Evolutionary conservation across 2,888 invertebrate genomes (phyloP).

Genomic region (Euspilapteryx auroguttella): DNA sequence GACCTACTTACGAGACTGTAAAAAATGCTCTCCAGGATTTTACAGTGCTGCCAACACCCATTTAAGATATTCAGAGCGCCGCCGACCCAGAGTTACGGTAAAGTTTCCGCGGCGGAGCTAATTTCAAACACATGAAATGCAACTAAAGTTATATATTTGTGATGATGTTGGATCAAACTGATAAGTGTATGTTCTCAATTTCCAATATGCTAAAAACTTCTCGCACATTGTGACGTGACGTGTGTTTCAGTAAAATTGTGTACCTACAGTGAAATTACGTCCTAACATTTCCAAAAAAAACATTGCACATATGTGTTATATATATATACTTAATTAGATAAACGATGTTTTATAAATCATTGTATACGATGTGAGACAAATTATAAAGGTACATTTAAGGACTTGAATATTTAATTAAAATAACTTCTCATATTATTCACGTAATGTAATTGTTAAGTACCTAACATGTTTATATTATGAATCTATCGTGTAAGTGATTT

Average conservation of each 20-base stretch:
- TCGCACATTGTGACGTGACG: too few relatives aligned
- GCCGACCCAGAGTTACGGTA: slow-evolving; percentile 19
- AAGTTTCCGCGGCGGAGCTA: not conserved
- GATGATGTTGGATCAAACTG: not conserved
- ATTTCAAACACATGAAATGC: too few relatives aligned
- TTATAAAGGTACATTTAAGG: too few relatives aligned
- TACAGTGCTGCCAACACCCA: slow-evolving; percentile 85
- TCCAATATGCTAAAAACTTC: too few relatives aligned
- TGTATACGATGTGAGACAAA: slow-evolving; percentile 60
- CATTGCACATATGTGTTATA: slow-evolving; percentile 25
- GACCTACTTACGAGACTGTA: slow-evolving; percentile 87
- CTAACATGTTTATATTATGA: slow-evolving; percentile 48
- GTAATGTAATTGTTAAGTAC: slow-evolving; percentile 51
- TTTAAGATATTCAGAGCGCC: slow-evolving; percentile 67
- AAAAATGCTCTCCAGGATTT: slow-evolving; percentile 92
- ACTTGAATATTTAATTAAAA: too few relatives aligned
- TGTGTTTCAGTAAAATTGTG: too few relatives aligned
- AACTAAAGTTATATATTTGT: too few relatives aligned
- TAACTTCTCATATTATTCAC: too few relatives aligned
- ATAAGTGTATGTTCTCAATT: slow-evolving; percentile 1
- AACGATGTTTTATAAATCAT: slow-evolving; percentile 53
- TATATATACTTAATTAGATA: slow-evolving; percentile 36
- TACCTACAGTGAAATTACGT: too few relatives aligned
- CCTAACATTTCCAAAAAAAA: too few relatives aligned
- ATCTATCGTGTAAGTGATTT: slow-evolving; percentile 41